Base-by-base conservation (phyloP, 2,113 vertebrate species). In the Elephantulus edwardii region DNA sequence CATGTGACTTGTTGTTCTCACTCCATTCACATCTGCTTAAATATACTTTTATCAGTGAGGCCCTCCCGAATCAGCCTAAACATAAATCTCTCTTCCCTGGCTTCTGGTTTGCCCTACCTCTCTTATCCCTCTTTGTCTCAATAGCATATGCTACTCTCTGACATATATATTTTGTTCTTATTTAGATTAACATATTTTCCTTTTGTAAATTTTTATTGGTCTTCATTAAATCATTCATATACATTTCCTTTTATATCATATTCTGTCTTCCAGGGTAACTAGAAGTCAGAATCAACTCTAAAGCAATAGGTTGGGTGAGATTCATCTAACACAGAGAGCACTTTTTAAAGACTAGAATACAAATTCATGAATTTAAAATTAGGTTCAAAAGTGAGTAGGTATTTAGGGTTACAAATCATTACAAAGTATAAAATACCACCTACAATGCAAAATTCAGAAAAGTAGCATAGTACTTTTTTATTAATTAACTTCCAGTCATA, bases 401-500 rank as follows among this genome's bases (percentile, higher is more conserved):
- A 54, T 35, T 48, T 50, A 81, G 42, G 54, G 83, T 17, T 62
- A 77, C 68, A 86, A 92, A 82, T 84, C 17, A 78, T 54, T 44
- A 90, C 64, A 83, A 40, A 88, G 46, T 71, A 83, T 22, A 71
- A 72, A 82, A 76, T 60, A 76, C 42, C 50, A 90, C 33, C 8
- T 17, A 2, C 38, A 82, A 56, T 75, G 90, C 46, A 80, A 85
- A 88, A 48, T n/a, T n/a, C 28, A 88, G 70, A 42, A 85, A 92
- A 77, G 80, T 12, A 62, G 52, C 17, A 50, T 40, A 72, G 5
- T 46, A 17, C 71, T n/a, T 79, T 85, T 62, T 82, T 68, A 68
- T 93, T 94, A 78, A 86, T 88, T 79, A 88, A 60, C 77, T 88
- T 86, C 42, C 71, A 71, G 22, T 3, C 5, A 33, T 44, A 44